Percentiles rank a stretch among this genome's conserved stretches.
These are phyloP conservation scores for Aphyosemion australe DNA, from an alignment of 2,113 vertebrate genomes.

Conservation along the genomic window DNA sequence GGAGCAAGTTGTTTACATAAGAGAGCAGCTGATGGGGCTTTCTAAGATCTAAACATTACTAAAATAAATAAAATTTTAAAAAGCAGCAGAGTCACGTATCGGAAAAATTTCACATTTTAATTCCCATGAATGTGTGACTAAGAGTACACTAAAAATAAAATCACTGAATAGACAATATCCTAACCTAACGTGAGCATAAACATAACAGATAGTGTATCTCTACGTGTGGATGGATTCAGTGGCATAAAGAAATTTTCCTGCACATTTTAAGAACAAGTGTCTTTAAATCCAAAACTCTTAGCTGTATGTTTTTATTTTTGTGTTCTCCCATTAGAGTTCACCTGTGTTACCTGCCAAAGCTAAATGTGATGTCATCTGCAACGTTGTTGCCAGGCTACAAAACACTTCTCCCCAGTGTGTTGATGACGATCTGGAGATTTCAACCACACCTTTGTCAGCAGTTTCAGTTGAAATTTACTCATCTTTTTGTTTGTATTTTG, in stretches of 20 bases:
- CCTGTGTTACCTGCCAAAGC: background rate
- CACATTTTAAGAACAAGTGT: background rate
- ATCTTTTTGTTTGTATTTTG: background rate
- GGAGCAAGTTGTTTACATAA: background rate
- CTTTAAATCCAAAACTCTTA: background rate
- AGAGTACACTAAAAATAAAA: background rate
- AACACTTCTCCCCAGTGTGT: background rate
- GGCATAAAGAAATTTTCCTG: no score
- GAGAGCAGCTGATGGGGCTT: background rate
- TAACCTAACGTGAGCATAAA: no score
- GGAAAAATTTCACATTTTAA: background rate
- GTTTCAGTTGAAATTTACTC: background rate
- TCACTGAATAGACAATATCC: no score
- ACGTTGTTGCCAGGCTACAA: conserved; percentile 3
- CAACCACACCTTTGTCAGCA: background rate
- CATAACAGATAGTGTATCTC: no score
- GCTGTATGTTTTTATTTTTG: background rate
- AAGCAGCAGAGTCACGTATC: background rate
- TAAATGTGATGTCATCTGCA: background rate
- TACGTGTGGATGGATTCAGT: no score
- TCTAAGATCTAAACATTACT: background rate
- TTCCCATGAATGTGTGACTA: background rate
- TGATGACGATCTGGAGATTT: background rate
- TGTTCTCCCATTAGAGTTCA: background rate
- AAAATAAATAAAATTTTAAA: background rate